Base-by-base conservation (phyloP, 2,888 invertebrate genomes). In the Leucozona laternaria region DNA sequence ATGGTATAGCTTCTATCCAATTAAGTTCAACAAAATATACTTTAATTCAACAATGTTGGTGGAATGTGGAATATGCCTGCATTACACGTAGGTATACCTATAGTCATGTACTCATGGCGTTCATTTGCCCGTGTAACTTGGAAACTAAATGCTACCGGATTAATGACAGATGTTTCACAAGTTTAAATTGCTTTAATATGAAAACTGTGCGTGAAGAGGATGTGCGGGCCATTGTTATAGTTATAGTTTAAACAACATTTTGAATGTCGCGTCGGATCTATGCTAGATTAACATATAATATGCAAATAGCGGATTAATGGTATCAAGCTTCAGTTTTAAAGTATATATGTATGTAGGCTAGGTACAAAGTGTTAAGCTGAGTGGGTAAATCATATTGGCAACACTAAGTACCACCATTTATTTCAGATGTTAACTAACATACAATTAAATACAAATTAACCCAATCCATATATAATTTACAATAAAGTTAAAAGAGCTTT, bases 91-190 rank as follows among this genome's bases (percentile, higher is more conserved):
- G n/a, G 48, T 55, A 11, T 31, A 45, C 2, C 17, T n/a, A n/a
- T n/a, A n/a, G n/a, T n/a, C n/a, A n/a, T n/a, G n/a, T n/a, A n/a
- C n/a, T n/a, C n/a, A 20, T 58, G 28, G 10, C 60, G 60, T 62
- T 45, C 37, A 45, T 43, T 62, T 53, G 62, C 8, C 68, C 55
- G 45, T 68, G 45, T 68, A 53, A 76, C 62, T 48, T 55, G 25
- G n/a, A 58, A 50, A 71, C 25, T 31, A 48, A 53, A 64, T 72
- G 72, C 34, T 22, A 43, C 57, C 20, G 55, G 43, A 76, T 81
- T 70, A 81, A 81, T 81, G 76, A 64, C 80, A 81, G 76, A 76
- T 76, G 80, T 64, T 70, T 40, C 70, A 48, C 55, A 55, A 62
- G 62, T 20, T 55, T 62, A 45, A 70, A 76, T 53, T 76, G 76